Evolutionary conservation across 2,113 vertebrate species (phyloP), one percentile per base, ranked within the genome.

Genomic region (Hippocampus mohnikei): DNA sequence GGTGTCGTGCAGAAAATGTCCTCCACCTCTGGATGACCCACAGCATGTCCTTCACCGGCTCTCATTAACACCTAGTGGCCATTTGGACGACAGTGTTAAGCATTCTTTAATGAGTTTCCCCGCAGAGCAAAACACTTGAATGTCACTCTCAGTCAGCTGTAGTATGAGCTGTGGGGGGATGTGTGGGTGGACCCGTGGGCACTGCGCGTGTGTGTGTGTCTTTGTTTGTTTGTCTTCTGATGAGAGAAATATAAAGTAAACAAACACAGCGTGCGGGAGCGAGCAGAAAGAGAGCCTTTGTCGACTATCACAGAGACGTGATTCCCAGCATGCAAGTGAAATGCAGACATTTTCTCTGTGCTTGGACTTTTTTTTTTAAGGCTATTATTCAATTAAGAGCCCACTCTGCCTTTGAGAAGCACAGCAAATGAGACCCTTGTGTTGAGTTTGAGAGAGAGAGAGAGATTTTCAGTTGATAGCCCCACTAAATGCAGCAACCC

Each of bases 101-200:
- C 86, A 89, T 89, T 83, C 85, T 85, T 67, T 89, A 90, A 90
- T 88, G 86, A 89, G 85, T 88, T 89, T 83, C 84, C 81, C 86
- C 86, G 79, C 60, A 74, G 85, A 87, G 82, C 84, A 85, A 84
- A 67, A 65, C 73, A 66, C 81, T 87, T 84, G 81, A 85, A 88
- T 90, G 89, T 90, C 89, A 88, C 81, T 87, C 82, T 82, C 79
- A 87, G 86, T 80, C 86, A 88, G 81, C 78, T 70, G 69, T 70
- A 77, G 78, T 81, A 82, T 78, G 77, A 70, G 81, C 56, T 63
- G 59, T 50, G 78, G 74, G 70, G 81, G 75, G 74, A 65, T 9
- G 81, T 76, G 84, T 72, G 70, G 69, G 78, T 67, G 70, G 71
- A 59, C 64, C 64, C 25, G 41, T 65, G 63, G 63, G 63, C 42